Base-by-base conservation (phyloP, 2,113 vertebrate species). In the Hippocampus zosterae region DNA sequence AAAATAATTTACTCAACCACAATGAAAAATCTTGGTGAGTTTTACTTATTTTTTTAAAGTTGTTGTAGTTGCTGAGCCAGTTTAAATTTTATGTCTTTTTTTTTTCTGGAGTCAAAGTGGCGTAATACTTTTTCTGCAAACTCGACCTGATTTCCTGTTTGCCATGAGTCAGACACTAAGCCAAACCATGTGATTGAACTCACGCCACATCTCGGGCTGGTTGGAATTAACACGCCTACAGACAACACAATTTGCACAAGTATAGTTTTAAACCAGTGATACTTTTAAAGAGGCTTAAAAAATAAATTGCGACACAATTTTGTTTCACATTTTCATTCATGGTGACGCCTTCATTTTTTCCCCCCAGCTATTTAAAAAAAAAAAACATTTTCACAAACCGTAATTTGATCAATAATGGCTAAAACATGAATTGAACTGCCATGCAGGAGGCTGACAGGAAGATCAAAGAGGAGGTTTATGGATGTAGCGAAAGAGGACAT, bases 21-120 rank as follows among this genome's bases (percentile, higher is more conserved):
- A 5, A 53, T 53, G 2, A 53, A n/a, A 8, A 53, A 53, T n/a
- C 21, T 21, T 7, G 18, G 50, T n/a, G 19, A 21, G 8, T 16
- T 53, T n/a, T 15, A 46, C 12, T 3, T 44, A 46, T 16, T 15
- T 59, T 59, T 8, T 57, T 15, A 10, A 23, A 23, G 8, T 57
- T 16, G 23, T 57, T 57, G 8, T 59, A 0, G 25, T 11, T 56
- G 12, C 21, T 13, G n/a, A 9, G 8, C 10, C 21, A 10, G 1
- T 15, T 46, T 9, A 42, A 37, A 40, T 23, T 10, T 4, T 16
- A 7, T 21, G 5, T 76, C 0, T 33, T 0, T 37, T 37, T 46
- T 80, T 76, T 76, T 70, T 76, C 42, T 70, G 70, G 57, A 76
- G 25, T 27, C 3, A 7, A 8, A 59, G 19, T 13, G 6, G 11